Evolutionary conservation across 2,797 vertebrate genomes (phyloP), one percentile per base, ranked within the genome.

Genomic region (Champsocephalus gunnari): DNA sequence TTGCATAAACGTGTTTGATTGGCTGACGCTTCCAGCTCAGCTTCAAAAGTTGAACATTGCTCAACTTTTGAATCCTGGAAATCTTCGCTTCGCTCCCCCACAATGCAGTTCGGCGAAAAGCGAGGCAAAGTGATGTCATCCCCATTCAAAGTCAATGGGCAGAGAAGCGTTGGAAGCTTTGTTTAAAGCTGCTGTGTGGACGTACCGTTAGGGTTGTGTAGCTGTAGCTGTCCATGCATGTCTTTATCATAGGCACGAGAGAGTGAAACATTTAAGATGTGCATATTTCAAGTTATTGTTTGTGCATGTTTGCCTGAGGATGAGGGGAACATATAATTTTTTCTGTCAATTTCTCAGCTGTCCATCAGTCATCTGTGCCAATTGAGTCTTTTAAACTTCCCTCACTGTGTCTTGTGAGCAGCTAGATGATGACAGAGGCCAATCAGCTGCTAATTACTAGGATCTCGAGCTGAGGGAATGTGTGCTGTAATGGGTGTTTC

Each of bases 321-420:
- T 28, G 28, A 28, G 28, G 28, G 28, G 28, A 28, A 28, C 28
- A 28, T 28, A 28, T 28, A 0, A 4, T 28, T 28, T 28, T 0
- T 28, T 28, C 28, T 28, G 28, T 28, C 4, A 28, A 28, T 28
- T 28, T 28, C 0, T 4, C 4, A 28, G 28, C 4, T 28, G 28
- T 28, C 87, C 88, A 88, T 88, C 84, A 75, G 83, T 92, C 87
- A 82, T 83, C 82, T 70, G 77, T 81, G 89, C 90, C 90, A 93
- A 92, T 93, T 92, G 92, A 83, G 83, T 90, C 78, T 90, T 89
- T 87, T 81, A 88, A 90, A 90, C 80, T 89, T 90, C 78, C 82
- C 73, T 84, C 54, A 28, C 4, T 28, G 28, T 28, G 1, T 56
- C 89, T 87, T 74, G 65, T 71, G 75, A 85, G 75, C 71, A 71